Conservation (phyloP, 2,888 invertebrate species). For the Zeuzera pyrina region DNA sequence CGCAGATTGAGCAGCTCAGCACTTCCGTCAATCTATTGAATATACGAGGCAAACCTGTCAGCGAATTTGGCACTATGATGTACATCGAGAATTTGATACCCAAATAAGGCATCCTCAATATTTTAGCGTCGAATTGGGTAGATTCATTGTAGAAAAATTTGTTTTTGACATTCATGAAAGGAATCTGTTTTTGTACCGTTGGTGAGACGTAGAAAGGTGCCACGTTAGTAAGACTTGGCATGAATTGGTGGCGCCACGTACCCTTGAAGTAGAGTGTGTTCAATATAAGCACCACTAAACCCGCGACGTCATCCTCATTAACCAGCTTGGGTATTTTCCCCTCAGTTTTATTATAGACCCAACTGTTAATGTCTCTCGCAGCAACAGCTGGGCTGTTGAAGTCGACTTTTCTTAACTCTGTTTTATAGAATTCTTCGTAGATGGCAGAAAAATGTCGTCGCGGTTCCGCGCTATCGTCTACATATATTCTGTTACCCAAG, state of each 20-base stretch:
- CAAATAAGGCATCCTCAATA: conserved; percentile 83
- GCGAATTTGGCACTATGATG: conserved; percentile 78
- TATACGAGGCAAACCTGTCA: conserved; percentile 75
- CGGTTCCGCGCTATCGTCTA: conserved; percentile 67
- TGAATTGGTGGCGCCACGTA: conserved; percentile 81
- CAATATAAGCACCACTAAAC: conserved; percentile 77
- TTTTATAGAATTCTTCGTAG: conserved; percentile 76
- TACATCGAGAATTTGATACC: conserved; percentile 83
- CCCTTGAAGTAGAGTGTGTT: conserved; percentile 89
- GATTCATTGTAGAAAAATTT: conserved; percentile 78
- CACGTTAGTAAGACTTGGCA: conserved; percentile 70
- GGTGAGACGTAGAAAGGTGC: conserved; percentile 75
- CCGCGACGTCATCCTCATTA: conserved; percentile 63
- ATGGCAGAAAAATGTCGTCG: conserved; percentile 76
- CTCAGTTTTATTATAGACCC: conserved; percentile 84
- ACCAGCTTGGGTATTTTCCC: conserved; percentile 81
- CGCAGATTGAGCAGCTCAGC: conserved; percentile 74
- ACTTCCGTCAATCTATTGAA: conserved; percentile 69
- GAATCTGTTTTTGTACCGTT: conserved; percentile 52
- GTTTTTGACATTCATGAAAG: conserved; percentile 80
- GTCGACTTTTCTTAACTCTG: conserved; percentile 76
- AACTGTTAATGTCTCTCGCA: conserved; percentile 80
- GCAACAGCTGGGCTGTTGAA: conserved; percentile 73
- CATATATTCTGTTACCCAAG: conserved; percentile 77
- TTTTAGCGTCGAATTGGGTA: conserved; percentile 76